Conservation (phyloP, 2,113 vertebrate species). For the Tylochromis polylepis region DNA sequence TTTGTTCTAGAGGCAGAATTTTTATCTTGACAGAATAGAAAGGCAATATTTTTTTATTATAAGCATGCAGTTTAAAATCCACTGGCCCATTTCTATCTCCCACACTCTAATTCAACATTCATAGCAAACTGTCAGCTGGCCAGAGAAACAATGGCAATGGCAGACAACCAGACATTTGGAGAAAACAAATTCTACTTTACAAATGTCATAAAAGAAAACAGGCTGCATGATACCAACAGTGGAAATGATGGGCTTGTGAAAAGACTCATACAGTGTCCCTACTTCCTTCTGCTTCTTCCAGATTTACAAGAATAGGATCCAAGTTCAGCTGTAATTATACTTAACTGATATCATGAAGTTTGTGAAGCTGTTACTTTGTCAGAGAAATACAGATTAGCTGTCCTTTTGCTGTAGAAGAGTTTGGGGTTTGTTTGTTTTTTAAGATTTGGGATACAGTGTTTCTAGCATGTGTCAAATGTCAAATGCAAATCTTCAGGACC, state of each 20-base stretch:
- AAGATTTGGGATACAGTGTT: background rate
- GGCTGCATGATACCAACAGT: background rate
- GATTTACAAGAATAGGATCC: background rate
- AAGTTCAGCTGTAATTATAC: background rate
- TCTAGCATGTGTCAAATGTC: too few relatives aligned
- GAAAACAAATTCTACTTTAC: constrained; percentile 5
- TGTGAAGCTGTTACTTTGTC: background rate
- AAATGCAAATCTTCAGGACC: too few relatives aligned
- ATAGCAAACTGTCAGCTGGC: constrained; percentile 5
- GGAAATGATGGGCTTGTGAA: background rate
- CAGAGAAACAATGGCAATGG: constrained; percentile 11
- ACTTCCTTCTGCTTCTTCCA: constrained; percentile 1
- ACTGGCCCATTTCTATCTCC: constrained; percentile 17
- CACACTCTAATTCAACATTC: constrained; percentile 2
- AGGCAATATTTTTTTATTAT: background rate
- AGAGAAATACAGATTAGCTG: background rate
- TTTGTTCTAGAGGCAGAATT: background rate
- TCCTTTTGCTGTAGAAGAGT: background rate
- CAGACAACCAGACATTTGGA: constrained; percentile 6
- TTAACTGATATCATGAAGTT: background rate
- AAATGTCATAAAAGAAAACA: background rate
- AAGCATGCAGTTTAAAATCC: background rate
- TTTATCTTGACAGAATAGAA: background rate
- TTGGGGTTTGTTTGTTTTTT: too few relatives aligned
- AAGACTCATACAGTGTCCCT: background rate